These are phyloP conservation scores for Erynnis tages DNA, from an alignment of 2,888 invertebrate species.

Conservation along the genomic window DNA sequence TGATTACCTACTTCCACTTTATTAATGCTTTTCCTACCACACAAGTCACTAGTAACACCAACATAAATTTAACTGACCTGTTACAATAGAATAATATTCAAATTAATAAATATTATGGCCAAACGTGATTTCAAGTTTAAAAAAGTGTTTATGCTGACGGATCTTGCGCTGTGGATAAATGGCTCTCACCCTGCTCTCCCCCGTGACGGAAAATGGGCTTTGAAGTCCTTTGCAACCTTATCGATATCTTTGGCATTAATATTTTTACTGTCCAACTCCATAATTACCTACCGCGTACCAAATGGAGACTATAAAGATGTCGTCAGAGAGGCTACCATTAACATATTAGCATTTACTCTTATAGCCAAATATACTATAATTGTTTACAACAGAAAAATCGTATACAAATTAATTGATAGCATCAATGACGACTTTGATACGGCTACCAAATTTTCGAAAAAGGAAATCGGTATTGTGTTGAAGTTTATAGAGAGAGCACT, in stretches of 20 bases:
- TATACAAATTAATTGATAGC: not conserved
- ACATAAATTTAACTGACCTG: too few species aligned
- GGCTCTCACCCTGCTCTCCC: slow-evolving; percentile 34
- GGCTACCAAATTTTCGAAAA: slow-evolving; percentile 28
- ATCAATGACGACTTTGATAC: slow-evolving; percentile 38
- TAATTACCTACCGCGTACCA: slow-evolving; percentile 5
- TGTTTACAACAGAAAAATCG: not conserved
- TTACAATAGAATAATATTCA: too few species aligned
- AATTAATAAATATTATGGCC: not conserved
- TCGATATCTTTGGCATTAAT: not conserved
- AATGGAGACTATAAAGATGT: not conserved
- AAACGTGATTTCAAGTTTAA: slow-evolving; percentile 32
- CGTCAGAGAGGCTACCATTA: slow-evolving; percentile 1
- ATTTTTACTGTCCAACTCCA: not conserved
- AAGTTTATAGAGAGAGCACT: slow-evolving; percentile 39
- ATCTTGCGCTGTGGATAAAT: slow-evolving; percentile 30
- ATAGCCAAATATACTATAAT: slow-evolving; percentile 1
- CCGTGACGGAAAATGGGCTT: not conserved
- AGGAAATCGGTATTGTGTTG: slow-evolving; percentile 39
- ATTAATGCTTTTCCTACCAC: not conserved
- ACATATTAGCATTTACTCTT: slow-evolving; percentile 1
- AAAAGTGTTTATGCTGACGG: slow-evolving; percentile 33
- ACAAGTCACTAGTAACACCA: not conserved
- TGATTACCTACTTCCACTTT: not conserved
- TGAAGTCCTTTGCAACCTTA: not conserved